Percentiles rank a stretch among this genome's conserved stretches.
These are phyloP conservation scores for Eristalis arbustorum DNA, from an alignment of 2,888 invertebrate genomes.

Conservation along the genomic window DNA sequence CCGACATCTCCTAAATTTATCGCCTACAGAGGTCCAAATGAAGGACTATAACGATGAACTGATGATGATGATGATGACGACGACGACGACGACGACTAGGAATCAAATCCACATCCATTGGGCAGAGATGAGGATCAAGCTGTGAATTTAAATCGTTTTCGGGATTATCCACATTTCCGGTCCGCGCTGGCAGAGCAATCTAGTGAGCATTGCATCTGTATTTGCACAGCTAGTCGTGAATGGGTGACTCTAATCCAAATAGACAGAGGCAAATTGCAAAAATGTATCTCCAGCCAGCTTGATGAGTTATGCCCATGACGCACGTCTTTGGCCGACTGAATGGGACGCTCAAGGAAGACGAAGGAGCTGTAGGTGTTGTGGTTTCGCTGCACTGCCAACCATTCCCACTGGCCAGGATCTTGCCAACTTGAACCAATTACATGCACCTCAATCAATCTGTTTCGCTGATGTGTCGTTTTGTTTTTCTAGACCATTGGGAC, in stretches of 20 bases:
- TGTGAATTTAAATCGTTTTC: conserved; percentile 69
- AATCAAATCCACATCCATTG: conserved; percentile 40
- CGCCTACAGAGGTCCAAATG: not conserved
- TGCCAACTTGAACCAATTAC: conserved; percentile 34
- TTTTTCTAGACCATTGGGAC: conserved; percentile 8
- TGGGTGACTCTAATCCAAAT: conserved; percentile 57
- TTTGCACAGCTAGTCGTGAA: conserved; percentile 15
- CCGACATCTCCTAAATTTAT: not conserved
- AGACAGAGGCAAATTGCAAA: conserved; percentile 61
- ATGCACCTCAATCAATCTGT: conserved; percentile 48
- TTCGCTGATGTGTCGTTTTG: conserved; percentile 2
- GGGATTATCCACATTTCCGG: conserved; percentile 56
- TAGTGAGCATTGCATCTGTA: conserved; percentile 10
- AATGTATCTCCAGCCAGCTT: conserved; percentile 18
- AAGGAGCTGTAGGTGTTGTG: conserved; percentile 42
- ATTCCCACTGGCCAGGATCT: not conserved
- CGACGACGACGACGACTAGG: conserved; percentile 16
- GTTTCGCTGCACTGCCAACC: not conserved
- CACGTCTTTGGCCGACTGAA: not conserved
- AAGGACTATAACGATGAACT: not conserved
- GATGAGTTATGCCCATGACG: conserved; percentile 48
- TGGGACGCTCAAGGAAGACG: not conserved
- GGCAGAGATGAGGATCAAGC: conserved; percentile 48
- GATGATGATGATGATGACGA: not conserved
- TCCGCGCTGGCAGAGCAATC: conserved; percentile 34